Conservation (phyloP, 2,797 vertebrate genomes). For the Myotis myotis region DNA sequence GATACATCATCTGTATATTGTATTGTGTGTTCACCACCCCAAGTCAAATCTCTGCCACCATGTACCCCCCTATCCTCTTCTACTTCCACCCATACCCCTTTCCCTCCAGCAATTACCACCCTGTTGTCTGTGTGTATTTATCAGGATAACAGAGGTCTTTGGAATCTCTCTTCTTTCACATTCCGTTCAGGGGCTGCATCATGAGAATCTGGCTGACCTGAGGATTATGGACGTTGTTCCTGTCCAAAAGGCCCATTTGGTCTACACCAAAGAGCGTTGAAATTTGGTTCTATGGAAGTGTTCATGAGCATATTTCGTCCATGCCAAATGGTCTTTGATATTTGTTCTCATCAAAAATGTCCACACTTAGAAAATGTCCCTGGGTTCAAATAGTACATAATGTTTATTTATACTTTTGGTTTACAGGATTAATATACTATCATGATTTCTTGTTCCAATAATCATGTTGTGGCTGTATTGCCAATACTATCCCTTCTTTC, state of each 20-base stretch:
- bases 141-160: not conserved
- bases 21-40: not conserved
- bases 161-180: not conserved
- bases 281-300: not conserved
- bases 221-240: not conserved
- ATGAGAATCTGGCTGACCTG: not conserved
- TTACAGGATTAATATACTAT: not conserved
- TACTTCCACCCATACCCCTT: not conserved
- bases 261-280: not conserved
- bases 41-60: not conserved
- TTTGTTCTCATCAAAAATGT: not conserved
- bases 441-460: not conserved
- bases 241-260: not conserved
- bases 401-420: not conserved
- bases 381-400: not conserved
- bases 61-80: not conserved
- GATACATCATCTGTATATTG: not conserved
- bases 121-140: not conserved
- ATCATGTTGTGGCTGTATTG: not conserved
- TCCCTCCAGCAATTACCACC: not conserved
- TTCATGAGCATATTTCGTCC: not conserved
- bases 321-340: not conserved
- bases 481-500: not conserved
- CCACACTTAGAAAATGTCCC: not conserved
- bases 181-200: not conserved